A percentile compares a stretch with the other conserved stretches of the same genome.
phyloP scores from a whole-genome alignment of 2,797 vertebrate genomes.

The Epinephelus coioides region DNA sequence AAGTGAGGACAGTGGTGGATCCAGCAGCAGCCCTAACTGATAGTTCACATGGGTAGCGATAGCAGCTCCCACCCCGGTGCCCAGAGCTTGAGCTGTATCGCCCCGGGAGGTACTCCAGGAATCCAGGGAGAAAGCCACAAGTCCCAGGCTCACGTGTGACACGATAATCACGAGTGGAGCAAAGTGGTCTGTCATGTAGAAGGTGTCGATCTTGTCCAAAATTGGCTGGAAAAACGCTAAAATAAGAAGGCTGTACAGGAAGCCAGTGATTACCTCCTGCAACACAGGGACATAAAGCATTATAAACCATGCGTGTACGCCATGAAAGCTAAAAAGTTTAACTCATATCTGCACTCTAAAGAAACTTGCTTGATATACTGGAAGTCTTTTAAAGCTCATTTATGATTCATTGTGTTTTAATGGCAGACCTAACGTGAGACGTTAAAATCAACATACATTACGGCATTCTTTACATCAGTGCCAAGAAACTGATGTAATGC shows the following conservation, averaged over 20 bases:
- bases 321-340: background rate
- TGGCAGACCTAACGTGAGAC: background rate
- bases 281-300: conserved; percentile 52
- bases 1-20: conserved; percentile 85
- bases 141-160: conserved; percentile 91
- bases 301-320: background rate
- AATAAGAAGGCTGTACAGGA: conserved; percentile 94
- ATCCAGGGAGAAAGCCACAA: conserved; percentile 96
- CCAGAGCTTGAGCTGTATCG: conserved; percentile 95
- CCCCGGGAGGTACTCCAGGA: conserved; percentile 98
- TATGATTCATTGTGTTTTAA: background rate
- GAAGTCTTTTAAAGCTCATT: background rate
- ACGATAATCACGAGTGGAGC: conserved; percentile 91
- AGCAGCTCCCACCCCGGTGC: conserved; percentile 92
- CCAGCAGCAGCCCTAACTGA: conserved; percentile 86
- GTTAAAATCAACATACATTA: background rate
- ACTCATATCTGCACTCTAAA: background rate
- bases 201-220: conserved; percentile 92
- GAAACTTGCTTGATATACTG: background rate
- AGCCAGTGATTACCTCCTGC: conserved; percentile 96
- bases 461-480: background rate
- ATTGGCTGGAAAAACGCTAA: conserved; percentile 90
- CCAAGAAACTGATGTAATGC: background rate
- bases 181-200: conserved; percentile 91
- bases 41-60: conserved; percentile 90